Base-by-base conservation (phyloP, 2,113 vertebrate species). In the Hippocampus comes region DNA sequence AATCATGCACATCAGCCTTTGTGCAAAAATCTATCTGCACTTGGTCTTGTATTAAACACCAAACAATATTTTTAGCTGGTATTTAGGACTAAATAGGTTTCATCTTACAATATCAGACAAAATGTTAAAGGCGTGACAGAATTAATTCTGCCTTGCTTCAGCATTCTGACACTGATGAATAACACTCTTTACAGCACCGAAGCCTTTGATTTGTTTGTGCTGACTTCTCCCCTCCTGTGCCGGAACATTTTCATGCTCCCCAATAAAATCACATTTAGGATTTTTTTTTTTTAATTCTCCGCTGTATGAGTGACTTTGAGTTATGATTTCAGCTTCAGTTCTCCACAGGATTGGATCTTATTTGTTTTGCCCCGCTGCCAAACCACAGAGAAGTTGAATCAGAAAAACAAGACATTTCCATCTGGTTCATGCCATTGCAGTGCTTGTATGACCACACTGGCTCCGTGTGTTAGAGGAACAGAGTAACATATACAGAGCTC, bases 191-290 rank as follows among this genome's bases (percentile, higher is more conserved):
- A 43, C 23, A 69, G 20, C n/a, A 60, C 5, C 48, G 30, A 43
- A 43, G 46, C 5, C 71, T 75, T 68, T 73, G 75, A 84, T 74
- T 70, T 56, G 21, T 25, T 57, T 64, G 4, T 38, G 67, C 69
- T 51, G 57, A 55, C 43, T 64, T 64, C 51, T 79, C 66, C 55
- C 10, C 6, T 73, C 49, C 67, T 57, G 8, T n/a, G 46, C 8
- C n/a, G 17, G 20, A 48, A 66, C 34, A n/a, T 17, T 75, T 67
- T 74, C 6, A 34, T 61, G 27, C 59, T 9, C 14, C n/a, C 5
- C 53, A 41, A 57, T 51, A 41, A 71, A 67, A 42, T n/a, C 66
- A 48, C 70, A 71, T 5, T 14, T n/a, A n/a, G 20, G 21, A 55
- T 55, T n/a, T n/a, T 10, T n/a, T 55, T n/a, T n/a, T n/a, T n/a